phyloP scores from a whole-genome alignment of 2,888 invertebrate genomes.

The Glyphotaelius pellucidus region DNA sequence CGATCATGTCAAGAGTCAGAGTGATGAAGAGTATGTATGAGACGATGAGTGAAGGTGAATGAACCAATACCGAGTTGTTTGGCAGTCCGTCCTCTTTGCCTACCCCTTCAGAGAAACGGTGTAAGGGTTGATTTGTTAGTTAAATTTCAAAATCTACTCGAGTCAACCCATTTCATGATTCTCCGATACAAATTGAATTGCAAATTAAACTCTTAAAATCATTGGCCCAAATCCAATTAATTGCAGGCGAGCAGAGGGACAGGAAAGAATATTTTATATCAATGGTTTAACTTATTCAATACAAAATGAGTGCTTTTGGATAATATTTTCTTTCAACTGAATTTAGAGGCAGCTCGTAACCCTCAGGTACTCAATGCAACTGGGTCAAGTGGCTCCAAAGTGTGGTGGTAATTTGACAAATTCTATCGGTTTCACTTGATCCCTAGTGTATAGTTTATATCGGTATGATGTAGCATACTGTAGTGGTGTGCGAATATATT shows the following conservation, averaged over 20 bases:
- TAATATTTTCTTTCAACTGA: neutral
- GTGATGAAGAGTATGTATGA: too few species aligned
- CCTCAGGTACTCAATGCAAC: neutral
- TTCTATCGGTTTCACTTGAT: neutral
- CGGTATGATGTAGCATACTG: neutral
- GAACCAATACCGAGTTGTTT: too few species aligned
- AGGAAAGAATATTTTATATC: neutral
- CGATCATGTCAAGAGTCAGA: too few species aligned
- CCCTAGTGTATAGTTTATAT: neutral
- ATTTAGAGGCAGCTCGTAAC: neutral
- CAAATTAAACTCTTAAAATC: neutral
- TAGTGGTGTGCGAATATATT: neutral
- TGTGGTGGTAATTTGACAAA: neutral
- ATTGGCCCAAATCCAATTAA: neutral
- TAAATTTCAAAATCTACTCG: neutral
- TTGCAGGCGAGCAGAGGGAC: neutral
- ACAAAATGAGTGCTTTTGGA: neutral
- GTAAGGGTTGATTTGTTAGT: too few species aligned
- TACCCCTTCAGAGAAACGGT: too few species aligned
- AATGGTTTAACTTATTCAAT: neutral
- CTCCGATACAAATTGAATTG: neutral
- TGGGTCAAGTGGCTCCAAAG: neutral
- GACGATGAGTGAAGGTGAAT: too few species aligned
- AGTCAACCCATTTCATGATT: neutral
- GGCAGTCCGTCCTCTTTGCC: too few species aligned